These are phyloP conservation scores for Mystacides longicornis DNA, from an alignment of 2,888 invertebrate species.

Conservation along the genomic window DNA sequence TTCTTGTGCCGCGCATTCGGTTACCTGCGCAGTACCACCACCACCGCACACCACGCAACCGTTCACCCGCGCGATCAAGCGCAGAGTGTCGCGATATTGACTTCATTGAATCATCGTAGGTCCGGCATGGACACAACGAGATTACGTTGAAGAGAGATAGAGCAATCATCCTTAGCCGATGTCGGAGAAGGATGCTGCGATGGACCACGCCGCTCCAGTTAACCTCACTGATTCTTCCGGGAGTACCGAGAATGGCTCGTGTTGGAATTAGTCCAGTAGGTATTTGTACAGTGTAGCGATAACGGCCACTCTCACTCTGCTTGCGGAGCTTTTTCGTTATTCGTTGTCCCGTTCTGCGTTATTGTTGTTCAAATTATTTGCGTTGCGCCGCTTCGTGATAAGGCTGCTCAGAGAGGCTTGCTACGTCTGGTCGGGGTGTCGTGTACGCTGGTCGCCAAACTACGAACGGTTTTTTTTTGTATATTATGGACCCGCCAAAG, in stretches of 20 bases:
- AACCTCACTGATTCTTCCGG: constrained; percentile 25
- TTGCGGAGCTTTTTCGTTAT: constrained; percentile 20
- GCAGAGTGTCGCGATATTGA: constrained; percentile 25
- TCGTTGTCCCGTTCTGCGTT: constrained; percentile 5
- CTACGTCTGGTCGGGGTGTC: constrained; percentile 15
- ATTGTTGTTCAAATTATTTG: constrained; percentile 7
- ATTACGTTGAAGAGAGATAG: constrained; percentile 17
- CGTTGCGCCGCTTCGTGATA: constrained; percentile 9
- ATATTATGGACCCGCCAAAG: not conserved
- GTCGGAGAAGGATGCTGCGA: constrained; percentile 21
- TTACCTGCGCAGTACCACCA: too few relatives aligned
- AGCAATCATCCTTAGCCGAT: constrained; percentile 9
- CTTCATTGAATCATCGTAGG: constrained; percentile 24
- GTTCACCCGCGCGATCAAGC: constrained; percentile 14
- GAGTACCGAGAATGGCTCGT: constrained; percentile 19
- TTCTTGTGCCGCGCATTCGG: too few relatives aligned
- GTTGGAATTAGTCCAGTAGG: constrained; percentile 26
- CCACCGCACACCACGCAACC: constrained; percentile 8
- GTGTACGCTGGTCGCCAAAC: constrained; percentile 6
- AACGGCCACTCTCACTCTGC: constrained; percentile 23
- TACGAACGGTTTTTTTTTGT: not conserved
- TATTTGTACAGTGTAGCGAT: constrained; percentile 23
- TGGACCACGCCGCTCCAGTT: constrained; percentile 25
- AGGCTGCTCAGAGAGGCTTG: constrained; percentile 17
- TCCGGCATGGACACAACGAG: constrained; percentile 7